Conservation (phyloP, 2,113 vertebrate species). For the Emydura subglobosa region DNA sequence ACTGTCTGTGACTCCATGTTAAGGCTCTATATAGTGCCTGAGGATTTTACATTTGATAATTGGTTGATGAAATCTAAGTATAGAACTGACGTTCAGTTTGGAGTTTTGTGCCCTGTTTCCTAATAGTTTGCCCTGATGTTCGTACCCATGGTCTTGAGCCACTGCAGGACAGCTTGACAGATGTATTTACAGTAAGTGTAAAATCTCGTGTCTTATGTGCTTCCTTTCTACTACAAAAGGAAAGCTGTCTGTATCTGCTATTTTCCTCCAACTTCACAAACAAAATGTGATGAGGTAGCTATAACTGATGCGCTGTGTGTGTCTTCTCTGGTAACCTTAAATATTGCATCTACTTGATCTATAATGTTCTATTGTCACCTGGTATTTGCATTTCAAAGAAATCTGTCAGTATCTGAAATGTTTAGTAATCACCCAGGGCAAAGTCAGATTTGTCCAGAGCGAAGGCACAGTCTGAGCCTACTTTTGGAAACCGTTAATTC, state of each 20-base stretch:
- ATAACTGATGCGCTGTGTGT: background rate
- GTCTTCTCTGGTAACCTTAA: background rate
- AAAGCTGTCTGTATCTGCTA: background rate
- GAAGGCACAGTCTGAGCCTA: background rate
- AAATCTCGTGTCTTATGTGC: background rate
- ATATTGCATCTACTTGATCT: background rate
- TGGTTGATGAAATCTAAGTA: no score
- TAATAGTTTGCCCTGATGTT: no score
- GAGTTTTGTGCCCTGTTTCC: no score
- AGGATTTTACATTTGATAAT: no score
- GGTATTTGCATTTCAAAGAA: background rate
- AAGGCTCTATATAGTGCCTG: no score
- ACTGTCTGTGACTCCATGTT: no score
- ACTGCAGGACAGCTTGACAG: no score
- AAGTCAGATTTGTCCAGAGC: background rate
- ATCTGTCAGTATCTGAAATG: background rate
- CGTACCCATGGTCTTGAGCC: no score
- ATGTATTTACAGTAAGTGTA: no score
- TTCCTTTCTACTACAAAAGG: background rate
- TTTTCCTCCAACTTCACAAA: background rate
- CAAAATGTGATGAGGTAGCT: no score
- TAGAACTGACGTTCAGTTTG: no score
- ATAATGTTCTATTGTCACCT: background rate
- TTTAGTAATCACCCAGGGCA: background rate
- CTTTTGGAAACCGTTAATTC: background rate